phyloP scores from a whole-genome alignment of 2,113 vertebrate genomes.

The Oplegnathus fasciatus region DNA sequence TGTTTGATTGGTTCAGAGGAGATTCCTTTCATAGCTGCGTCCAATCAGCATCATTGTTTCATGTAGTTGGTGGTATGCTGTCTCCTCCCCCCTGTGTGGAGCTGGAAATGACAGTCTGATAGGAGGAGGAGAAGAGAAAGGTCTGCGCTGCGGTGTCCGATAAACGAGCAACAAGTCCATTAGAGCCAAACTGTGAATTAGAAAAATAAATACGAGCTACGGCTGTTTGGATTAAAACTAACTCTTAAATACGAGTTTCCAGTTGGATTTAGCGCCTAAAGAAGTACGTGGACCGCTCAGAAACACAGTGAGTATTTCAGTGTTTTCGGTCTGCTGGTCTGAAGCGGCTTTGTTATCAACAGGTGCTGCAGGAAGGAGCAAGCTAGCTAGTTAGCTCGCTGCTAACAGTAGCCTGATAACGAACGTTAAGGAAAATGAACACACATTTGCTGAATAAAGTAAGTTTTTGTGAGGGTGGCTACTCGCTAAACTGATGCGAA shows the following conservation, averaged over 20 bases:
- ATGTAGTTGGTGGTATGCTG: constrained; percentile 48
- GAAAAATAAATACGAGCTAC: background rate
- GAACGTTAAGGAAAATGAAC: background rate
- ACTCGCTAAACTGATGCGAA: background rate
- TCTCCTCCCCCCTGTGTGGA: constrained; percentile 53
- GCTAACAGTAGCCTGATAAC: constrained; percentile 62
- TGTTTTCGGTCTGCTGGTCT: constrained; percentile 19
- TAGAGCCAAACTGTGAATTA: constrained; percentile 24
- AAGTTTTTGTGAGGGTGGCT: background rate
- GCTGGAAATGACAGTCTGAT: constrained; percentile 70
- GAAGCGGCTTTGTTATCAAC: constrained; percentile 82
- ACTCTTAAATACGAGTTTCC: background rate
- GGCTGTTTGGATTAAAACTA: background rate
- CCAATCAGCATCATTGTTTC: constrained; percentile 70
- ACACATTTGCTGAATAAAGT: background rate
- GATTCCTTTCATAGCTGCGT: background rate
- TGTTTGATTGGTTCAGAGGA: constrained; percentile 62
- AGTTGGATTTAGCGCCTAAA: background rate
- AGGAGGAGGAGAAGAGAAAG: constrained; percentile 17
- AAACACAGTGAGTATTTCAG: constrained; percentile 65
- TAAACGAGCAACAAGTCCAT: constrained; percentile 36
- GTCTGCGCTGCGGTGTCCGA: background rate
- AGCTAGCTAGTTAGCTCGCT: constrained; percentile 70
- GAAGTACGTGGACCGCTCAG: background rate
- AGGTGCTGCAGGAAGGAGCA: constrained; percentile 74